Evolutionary conservation across 2,888 invertebrate species (phyloP), one percentile per base, ranked within the genome.

Genomic region (Apodemia mormo): DNA sequence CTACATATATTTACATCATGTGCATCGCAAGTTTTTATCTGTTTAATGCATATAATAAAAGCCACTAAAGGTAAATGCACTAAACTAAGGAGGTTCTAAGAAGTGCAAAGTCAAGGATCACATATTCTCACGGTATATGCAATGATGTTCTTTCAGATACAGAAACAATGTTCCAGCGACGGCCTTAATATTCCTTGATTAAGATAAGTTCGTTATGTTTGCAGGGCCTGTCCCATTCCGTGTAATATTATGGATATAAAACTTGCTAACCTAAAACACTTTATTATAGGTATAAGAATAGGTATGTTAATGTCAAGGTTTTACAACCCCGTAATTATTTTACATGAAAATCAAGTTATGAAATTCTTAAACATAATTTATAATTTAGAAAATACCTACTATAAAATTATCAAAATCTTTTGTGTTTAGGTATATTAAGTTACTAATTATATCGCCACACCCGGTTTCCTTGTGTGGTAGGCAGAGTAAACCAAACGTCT

Each of bases 101-200:
- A 92, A 92, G 75, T 82, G 84, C 85, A 87, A 77, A 87, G 90
- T 90, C 92, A 84, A 80, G 72, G 78, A 92, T 90, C 91, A 89
- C 73, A 79, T 75, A 78, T 83, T 83, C 81, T 88, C 84, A 86
- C 81, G 75, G 75, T 82, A 84, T 82, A 89, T 86, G 86, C 85
- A 85, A 81, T 82, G 87, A 88, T 89, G 87, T 83, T 84, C 85
- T 85, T 80, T 77, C 79, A 82, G 91, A 90, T 88, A 79, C 76
- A 74, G 73, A 73, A 70, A 67, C 70, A 61, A 66, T 77, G 75
- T 71, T 75, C 75, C 75, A 74, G 72, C 71, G 69, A 69, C 69
- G 67, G 73, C 70, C 74, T 75, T 78, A 77, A 75, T 77, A 73
- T 76, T 75, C 73, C 75, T 73, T 76, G 75, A 76, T 77, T 76